Evolutionary conservation across 1,140 invertebrate species (phyloP), one percentile per base, ranked within the genome.

Genomic region (Panagrolaimus sp.): DNA sequence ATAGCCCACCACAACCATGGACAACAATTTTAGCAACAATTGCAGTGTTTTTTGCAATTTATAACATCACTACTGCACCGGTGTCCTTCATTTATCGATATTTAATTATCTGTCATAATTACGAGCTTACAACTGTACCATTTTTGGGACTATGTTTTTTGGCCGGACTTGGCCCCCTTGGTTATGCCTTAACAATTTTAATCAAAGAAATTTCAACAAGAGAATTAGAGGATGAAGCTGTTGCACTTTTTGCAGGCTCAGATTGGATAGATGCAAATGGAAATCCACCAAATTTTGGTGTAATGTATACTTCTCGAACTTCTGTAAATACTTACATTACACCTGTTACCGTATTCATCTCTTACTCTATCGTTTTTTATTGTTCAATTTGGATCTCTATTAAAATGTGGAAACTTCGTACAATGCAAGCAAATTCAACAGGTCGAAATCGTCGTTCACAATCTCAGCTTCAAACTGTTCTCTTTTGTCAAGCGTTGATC

Each of bases 31-130:
- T 20, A 8, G 51, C 20, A 2, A 9, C 27, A 13, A 20, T 27
- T n/a, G 20, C 27, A 27, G 20, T 57, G 1, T 57, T 57, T 20
- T 57, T 57, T 13, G 9, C 11, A 1, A 57, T 25, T 57, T 57
- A 27, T 20, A 57, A 57, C n/a, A 57, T 57, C 5, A 57, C 51
- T 0, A 27, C 27, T 1, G 51, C 27, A 11, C 51, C 51, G 1
- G 51, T 57, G 13, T 20, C 13, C 8, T 57, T 57, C 51, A 57
- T 57, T 27, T 57, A 57, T 23, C 51, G 51, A 20, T 57, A 57
- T 57, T 27, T 57, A 4, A 27, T 27, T 13, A 27, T 57, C n/a
- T 57, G 51, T 8, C 51, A 57, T 2, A 57, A 57, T 25, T 57
- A 57, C 8, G 51, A 57, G 5, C 20, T 57, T 14, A 25, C 51